Evolutionary conservation across 2,113 vertebrate species (phyloP), one percentile per base, ranked within the genome.

Genomic region (Trinectes maculatus): DNA sequence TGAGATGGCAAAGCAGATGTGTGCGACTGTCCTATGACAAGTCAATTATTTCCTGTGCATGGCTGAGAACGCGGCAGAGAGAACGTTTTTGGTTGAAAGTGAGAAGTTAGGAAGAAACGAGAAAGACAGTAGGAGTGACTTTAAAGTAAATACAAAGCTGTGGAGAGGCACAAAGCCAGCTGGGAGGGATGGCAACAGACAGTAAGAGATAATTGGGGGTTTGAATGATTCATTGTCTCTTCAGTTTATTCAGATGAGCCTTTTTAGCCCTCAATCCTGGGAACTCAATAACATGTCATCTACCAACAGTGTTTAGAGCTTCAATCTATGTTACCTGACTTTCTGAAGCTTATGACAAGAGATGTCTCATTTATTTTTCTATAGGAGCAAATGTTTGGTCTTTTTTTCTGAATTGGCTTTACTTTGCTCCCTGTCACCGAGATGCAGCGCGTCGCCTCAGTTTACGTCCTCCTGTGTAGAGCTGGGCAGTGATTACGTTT

Each of bases 21-120:
- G 75, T 71, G 72, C 74, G 56, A 69, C 73, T 37, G 47, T 69
- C 78, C n/a, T 26, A 60, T 71, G 83, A 83, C 73, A 79, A 80
- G 71, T 76, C 69, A 63, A 84, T 87, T 84, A 81, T 76, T 83
- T 79, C 71, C 44, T 52, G 58, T 66, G 43, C 70, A 69, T 65
- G 49, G 65, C 54, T 59, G 52, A 66, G 55, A 29, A 46, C 66
- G 62, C 66, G 53, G 39, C 51, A 22, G 16, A 39, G 21, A 24
- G 13, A 80, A 51, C 54, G 15, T 66, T 77, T 78, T 68, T 54
- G 53, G 68, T 51, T 0, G 24, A n/a, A 19, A 66, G 49, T 16
- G 22, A 2, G 53, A 64, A 64, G 19, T 21, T 8, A 28, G 24
- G 49, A 11, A 56, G 37, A 44, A n/a, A 13, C 15, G n/a, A 65